A percentile compares a stretch with the other conserved stretches of the same genome.
phyloP scores from a whole-genome alignment of 2,113 vertebrate genomes.

The Sebastes schlegelii region DNA sequence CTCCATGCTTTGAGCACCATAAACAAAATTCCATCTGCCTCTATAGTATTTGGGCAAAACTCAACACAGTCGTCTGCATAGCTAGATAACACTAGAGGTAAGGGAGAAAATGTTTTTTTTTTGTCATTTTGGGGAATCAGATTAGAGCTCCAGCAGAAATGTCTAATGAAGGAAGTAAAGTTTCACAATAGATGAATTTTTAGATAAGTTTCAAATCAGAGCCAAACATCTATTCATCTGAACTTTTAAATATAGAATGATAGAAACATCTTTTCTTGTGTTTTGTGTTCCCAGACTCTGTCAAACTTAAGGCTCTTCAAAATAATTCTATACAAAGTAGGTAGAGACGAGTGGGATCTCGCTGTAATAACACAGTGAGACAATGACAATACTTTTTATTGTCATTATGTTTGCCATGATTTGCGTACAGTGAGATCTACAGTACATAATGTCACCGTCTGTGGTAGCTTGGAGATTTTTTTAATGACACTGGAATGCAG shows the following conservation, averaged over 20 bases:
- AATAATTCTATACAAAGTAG: too few species aligned
- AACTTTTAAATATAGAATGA: too few species aligned
- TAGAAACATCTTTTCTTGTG: too few species aligned
- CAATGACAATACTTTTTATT: too few species aligned
- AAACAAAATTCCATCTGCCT: background rate
- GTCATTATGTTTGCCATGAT: background rate
- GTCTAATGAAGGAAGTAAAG: background rate
- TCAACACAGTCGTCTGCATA: background rate
- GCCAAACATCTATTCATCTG: too few species aligned
- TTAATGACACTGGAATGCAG: background rate
- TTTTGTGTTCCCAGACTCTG: too few species aligned
- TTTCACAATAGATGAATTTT: background rate
- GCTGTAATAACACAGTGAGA: too few species aligned
- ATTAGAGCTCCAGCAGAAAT: background rate
- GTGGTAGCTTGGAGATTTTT: slow-evolving; percentile 21
- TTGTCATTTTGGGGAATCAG: background rate
- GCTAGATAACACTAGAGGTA: background rate
- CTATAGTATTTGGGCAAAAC: background rate
- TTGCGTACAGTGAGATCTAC: background rate
- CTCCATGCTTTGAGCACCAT: background rate
- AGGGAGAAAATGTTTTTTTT: background rate
- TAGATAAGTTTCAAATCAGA: too few species aligned
- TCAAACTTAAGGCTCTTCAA: too few species aligned
- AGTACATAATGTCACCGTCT: background rate
- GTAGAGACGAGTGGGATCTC: too few species aligned